phyloP scores from a whole-genome alignment of 1,140 invertebrate species.

The Dendroctonus ponderosae region DNA sequence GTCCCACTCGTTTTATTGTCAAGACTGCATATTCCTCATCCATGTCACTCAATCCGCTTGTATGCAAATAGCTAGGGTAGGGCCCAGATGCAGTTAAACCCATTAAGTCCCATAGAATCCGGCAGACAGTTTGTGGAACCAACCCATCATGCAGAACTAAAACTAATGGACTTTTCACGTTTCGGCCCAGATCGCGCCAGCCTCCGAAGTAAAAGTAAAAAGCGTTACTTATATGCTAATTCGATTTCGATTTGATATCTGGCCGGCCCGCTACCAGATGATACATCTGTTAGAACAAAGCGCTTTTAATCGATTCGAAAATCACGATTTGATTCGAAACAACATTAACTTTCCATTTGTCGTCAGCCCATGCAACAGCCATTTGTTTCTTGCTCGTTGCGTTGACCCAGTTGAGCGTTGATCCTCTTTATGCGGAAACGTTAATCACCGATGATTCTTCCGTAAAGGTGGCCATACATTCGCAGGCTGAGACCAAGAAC shows the following conservation, averaged over 20 bases:
- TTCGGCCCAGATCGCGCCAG: background rate
- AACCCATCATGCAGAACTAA: background rate
- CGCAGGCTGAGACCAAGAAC: too few species aligned
- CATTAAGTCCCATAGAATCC: background rate
- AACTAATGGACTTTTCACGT: background rate
- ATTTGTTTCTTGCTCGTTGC: constrained; percentile 8
- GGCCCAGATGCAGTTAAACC: constrained; percentile 1
- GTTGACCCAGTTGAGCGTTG: constrained; percentile 20
- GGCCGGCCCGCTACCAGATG: background rate
- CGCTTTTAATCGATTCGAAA: constrained; percentile 18
- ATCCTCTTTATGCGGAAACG: constrained; percentile 8
- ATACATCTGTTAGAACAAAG: constrained; percentile 1
- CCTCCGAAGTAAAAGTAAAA: constrained; percentile 2
- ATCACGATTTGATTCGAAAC: constrained; percentile 16
- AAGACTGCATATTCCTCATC: background rate
- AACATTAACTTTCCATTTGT: constrained; percentile 26
- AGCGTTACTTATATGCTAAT: background rate
- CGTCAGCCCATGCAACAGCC: constrained; percentile 1
- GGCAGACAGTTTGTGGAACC: background rate
- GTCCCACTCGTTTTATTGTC: background rate
- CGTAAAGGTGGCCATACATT: constrained; percentile 12
- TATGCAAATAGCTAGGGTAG: constrained; percentile 4
- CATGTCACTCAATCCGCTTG: background rate
- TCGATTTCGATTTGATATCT: background rate
- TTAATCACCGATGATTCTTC: constrained; percentile 1